Percentiles rank a stretch among this genome's conserved stretches.
Evolutionary conservation across 2,113 vertebrate genomes (phyloP).

Genomic region (Neolamprologus cancellatus): DNA sequence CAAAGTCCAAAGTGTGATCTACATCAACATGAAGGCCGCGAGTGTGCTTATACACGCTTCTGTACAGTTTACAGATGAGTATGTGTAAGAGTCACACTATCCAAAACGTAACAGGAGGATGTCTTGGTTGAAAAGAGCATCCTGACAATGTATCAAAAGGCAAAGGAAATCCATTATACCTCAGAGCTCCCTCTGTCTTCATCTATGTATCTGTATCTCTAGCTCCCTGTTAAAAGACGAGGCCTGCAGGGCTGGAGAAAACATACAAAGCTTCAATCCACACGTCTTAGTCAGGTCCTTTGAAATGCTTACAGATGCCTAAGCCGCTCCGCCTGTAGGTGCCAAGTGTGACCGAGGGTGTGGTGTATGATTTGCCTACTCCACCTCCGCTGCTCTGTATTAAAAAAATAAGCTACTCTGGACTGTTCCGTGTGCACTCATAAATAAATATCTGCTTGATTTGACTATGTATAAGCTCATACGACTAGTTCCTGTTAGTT

Average conservation of each 20-base stretch:
- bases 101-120: conserved; percentile 38
- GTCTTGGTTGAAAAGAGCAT: conserved; percentile 36
- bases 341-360: conserved; percentile 24
- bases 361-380: neutral
- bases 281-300: conserved; percentile 37
- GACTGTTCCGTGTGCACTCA: neutral
- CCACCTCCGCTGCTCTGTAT: neutral
- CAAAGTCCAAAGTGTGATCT: neutral
- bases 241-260: conserved; percentile 30
- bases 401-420: neutral
- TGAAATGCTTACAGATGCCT: conserved; percentile 43
- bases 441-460: neutral
- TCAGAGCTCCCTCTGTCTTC: conserved; percentile 19
- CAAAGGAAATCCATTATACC: conserved; percentile 26
- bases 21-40: neutral
- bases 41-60: neutral
- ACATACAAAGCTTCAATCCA: conserved; percentile 32
- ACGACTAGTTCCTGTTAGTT: neutral
- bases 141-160: conserved; percentile 36
- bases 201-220: neutral
- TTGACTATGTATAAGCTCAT: neutral
- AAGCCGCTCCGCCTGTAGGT: conserved; percentile 7
- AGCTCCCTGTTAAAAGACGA: conserved; percentile 31
- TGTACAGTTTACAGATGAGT: neutral
- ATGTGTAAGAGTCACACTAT: neutral